These are phyloP conservation scores for Arbacia lixula DNA, from an alignment of 53 echinoderm and acorn worm species.

Conservation along the genomic window DNA sequence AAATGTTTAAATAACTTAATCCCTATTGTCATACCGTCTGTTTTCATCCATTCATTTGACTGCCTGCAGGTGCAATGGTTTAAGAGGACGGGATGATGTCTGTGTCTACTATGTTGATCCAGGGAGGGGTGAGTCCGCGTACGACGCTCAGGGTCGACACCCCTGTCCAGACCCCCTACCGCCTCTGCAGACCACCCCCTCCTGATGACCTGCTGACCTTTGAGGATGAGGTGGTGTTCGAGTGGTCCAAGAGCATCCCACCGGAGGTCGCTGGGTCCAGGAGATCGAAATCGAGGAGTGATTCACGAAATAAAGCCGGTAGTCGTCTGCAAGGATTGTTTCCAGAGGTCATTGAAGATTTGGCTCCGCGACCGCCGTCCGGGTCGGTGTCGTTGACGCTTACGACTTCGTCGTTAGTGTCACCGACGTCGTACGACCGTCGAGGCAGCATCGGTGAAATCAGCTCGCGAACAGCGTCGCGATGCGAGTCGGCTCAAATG, in stretches of 20 bases:
- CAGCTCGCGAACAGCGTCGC: slow-evolving; percentile 3
- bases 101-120: slow-evolving; percentile 69
- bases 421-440: background rate
- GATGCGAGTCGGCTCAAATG: slow-evolving; percentile 57
- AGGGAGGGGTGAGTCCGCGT: slow-evolving; percentile 66
- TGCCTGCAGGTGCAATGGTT: no score
- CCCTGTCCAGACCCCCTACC: background rate
- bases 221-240: slow-evolving; percentile 51
- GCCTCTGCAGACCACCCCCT: slow-evolving; percentile 40
- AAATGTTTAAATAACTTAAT: no score
- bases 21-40: no score
- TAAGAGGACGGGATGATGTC: no score
- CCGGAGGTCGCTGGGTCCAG: slow-evolving; percentile 10
- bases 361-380: slow-evolving; percentile 9
- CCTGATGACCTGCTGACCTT: slow-evolving; percentile 33
- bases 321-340: slow-evolving; percentile 28
- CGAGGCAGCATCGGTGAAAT: slow-evolving; percentile 9
- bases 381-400: background rate
- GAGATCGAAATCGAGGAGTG: background rate
- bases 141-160: slow-evolving; percentile 66
- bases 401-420: slow-evolving; percentile 34
- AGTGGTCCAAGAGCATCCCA: slow-evolving; percentile 53
- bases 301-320: slow-evolving; percentile 15
- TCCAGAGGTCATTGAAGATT: slow-evolving; percentile 9
- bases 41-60: no score